phyloP scores from a whole-genome alignment of 64 coral and sea anemone species.

The Pocillopora verrucosa region DNA sequence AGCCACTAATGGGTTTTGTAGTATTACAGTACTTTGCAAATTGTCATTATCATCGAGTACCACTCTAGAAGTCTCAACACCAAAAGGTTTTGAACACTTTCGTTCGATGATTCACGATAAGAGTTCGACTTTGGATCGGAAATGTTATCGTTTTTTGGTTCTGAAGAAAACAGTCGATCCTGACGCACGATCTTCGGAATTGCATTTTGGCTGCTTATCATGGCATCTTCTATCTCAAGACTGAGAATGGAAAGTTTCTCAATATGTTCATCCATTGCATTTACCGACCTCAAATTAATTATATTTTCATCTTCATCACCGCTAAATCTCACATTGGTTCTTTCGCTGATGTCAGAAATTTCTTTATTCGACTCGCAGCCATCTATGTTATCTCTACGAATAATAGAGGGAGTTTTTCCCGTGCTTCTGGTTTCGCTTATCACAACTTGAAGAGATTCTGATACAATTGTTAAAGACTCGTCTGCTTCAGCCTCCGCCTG shows the following conservation, averaged over 20 bases:
- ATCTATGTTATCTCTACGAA: slow-evolving; percentile 35
- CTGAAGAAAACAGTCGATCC: too few relatives aligned
- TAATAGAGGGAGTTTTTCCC: background rate
- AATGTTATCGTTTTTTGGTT: too few relatives aligned
- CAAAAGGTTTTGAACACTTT: background rate
- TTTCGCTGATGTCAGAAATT: background rate
- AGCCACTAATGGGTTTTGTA: background rate
- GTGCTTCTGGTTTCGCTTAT: background rate
- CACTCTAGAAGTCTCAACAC: background rate
- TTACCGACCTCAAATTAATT: background rate
- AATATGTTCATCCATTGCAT: background rate
- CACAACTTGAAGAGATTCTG: background rate
- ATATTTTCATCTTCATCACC: slow-evolving; percentile 1
- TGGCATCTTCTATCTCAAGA: background rate
- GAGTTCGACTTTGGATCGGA: too few relatives aligned
- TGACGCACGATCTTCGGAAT: background rate
- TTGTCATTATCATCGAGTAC: slow-evolving; percentile 1
- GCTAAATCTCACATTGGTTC: slow-evolving; percentile 16
- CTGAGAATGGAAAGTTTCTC: background rate
- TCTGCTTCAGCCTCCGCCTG: background rate
- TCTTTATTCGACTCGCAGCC: slow-evolving; percentile 22
- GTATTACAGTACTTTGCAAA: background rate
- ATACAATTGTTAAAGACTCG: background rate
- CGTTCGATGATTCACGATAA: too few relatives aligned
- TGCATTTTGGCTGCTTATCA: background rate